A percentile compares a stretch with the other conserved stretches of the same genome.
phyloP scores from a whole-genome alignment of 2,888 invertebrate genomes.

The Bugula neritina region DNA sequence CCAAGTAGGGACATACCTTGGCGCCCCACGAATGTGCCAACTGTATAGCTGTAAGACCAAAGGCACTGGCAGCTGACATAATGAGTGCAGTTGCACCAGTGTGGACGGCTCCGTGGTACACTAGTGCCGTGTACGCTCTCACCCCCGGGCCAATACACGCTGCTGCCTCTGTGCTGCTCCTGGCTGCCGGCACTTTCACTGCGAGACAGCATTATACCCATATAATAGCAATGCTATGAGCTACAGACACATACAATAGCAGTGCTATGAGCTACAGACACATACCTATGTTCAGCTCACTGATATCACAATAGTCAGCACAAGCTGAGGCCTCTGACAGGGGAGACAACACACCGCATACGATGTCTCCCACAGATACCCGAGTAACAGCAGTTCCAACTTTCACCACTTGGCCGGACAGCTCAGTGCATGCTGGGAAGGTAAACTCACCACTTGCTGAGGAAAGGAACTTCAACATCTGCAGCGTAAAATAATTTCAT shows the following conservation, averaged over 20 bases:
- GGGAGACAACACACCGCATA: slow-evolving; percentile 36
- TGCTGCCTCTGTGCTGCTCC: slow-evolving; percentile 54
- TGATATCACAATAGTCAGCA: slow-evolving; percentile 52
- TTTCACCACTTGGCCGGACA: slow-evolving; percentile 41
- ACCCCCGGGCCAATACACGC: slow-evolving; percentile 54
- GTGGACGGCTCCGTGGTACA: slow-evolving; percentile 53
- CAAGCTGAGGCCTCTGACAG: slow-evolving; percentile 54
- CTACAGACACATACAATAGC: neutral
- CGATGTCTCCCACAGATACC: slow-evolving; percentile 35
- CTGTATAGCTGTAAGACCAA: slow-evolving; percentile 53
- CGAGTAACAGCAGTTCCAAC: slow-evolving; percentile 37
- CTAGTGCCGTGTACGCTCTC: slow-evolving; percentile 55
- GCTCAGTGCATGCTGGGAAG: slow-evolving; percentile 31
- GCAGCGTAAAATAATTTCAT: neutral
- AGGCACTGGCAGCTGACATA: slow-evolving; percentile 54
- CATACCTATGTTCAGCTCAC: slow-evolving; percentile 55
- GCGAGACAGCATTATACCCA: slow-evolving; percentile 27
- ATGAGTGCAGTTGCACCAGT: slow-evolving; percentile 54
- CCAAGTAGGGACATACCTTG: too few species aligned
- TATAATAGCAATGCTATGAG: neutral
- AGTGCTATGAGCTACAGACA: slow-evolving; percentile 26
- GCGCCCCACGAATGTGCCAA: slow-evolving; percentile 55
- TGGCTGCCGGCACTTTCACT: slow-evolving; percentile 53
- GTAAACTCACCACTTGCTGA: neutral
- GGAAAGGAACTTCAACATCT: neutral